Conservation (phyloP, 2,797 vertebrate species). For the Austrolebias charrua region DNA sequence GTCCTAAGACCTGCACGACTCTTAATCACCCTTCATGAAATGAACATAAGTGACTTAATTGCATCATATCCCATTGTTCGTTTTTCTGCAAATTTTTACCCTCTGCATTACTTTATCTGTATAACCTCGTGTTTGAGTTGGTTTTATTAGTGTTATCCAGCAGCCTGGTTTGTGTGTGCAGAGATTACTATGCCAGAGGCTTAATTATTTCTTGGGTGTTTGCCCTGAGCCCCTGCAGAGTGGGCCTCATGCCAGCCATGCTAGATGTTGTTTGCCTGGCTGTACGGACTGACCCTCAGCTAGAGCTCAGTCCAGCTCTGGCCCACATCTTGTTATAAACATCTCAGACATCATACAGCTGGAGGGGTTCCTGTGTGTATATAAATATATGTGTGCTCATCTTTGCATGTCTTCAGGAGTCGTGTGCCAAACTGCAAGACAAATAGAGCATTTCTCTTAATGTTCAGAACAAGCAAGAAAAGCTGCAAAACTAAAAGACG, state of each 20-base stretch:
- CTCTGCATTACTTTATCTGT: constrained; percentile 1
- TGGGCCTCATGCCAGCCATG: constrained; percentile 66
- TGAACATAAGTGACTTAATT: neutral
- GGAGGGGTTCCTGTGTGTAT: constrained; percentile 51
- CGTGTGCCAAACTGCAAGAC: constrained; percentile 23
- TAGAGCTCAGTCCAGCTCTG: constrained; percentile 41
- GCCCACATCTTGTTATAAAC: constrained; percentile 71
- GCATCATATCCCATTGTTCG: too few species aligned
- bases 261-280: constrained; percentile 61
- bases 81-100: neutral
- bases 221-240: constrained; percentile 58
- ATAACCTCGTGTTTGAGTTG: constrained; percentile 18
- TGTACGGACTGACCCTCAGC: constrained; percentile 57
- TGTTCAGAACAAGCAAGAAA: constrained; percentile 45
- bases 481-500: constrained; percentile 35
- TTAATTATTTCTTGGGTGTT: constrained; percentile 69
- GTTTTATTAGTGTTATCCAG: constrained; percentile 43
- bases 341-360: constrained; percentile 66
- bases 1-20: constrained; percentile 2
- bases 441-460: constrained; percentile 36
- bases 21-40: neutral
- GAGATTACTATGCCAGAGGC: constrained; percentile 56
- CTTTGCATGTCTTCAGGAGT: constrained; percentile 33
- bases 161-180: constrained; percentile 38
- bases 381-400: constrained; percentile 27